These are phyloP conservation scores for Trachymyrmex septentrionalis DNA, from an alignment of 1,140 invertebrate species.

Conservation along the genomic window DNA sequence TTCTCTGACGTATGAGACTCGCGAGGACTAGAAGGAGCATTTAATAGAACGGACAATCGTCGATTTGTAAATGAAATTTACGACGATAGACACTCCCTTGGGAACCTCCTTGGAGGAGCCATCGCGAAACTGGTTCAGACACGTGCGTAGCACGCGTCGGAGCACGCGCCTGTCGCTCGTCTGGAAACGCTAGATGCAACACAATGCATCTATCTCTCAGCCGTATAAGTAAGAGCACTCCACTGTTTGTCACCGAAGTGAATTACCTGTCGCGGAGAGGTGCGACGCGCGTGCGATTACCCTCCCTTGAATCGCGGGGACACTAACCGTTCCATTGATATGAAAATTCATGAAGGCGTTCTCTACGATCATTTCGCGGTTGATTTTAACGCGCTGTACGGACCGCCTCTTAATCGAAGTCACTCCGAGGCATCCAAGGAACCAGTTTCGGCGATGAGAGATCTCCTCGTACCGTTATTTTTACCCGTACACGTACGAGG, in stretches of 20 bases:
- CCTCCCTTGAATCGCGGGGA: background rate
- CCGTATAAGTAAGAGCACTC: background rate
- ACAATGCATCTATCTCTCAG: slow-evolving; percentile 26
- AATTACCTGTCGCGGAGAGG: slow-evolving; percentile 21
- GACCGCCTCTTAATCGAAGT: slow-evolving; percentile 25
- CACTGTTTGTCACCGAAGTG: background rate
- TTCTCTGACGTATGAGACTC: background rate
- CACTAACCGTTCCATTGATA: background rate
- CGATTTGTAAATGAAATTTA: slow-evolving; percentile 7
- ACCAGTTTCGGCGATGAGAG: slow-evolving; percentile 71
- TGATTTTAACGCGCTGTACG: slow-evolving; percentile 35
- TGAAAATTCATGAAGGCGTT: slow-evolving; percentile 6
- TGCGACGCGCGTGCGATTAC: background rate
- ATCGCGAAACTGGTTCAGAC: slow-evolving; percentile 45
- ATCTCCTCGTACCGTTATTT: slow-evolving; percentile 72
- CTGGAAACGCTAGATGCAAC: background rate
- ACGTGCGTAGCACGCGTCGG: slow-evolving; percentile 66
- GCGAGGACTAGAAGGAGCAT: background rate
- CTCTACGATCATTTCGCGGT: slow-evolving; percentile 6
- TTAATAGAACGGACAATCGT: background rate
- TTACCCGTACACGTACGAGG: slow-evolving; percentile 60
- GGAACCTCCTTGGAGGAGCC: background rate
- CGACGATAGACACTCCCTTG: background rate
- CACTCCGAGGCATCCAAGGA: slow-evolving; percentile 48
- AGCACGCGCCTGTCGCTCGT: slow-evolving; percentile 66